Percentiles rank a stretch among this genome's conserved stretches.
phyloP scores from a whole-genome alignment of 2,888 invertebrate species.

The Kuschelorhynchus macadamiae region DNA sequence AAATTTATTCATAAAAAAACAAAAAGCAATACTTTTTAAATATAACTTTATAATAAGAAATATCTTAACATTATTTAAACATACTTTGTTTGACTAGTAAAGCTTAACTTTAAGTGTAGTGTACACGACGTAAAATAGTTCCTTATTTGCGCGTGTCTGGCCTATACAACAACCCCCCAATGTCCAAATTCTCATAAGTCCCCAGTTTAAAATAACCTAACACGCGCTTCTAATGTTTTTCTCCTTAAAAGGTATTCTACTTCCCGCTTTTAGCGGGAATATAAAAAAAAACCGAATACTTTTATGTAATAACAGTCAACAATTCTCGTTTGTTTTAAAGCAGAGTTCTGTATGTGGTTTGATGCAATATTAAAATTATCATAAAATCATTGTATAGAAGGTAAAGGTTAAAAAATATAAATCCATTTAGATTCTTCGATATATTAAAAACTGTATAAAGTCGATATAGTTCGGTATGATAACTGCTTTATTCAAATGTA shows the following conservation, averaged over 20 bases:
- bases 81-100: slow-evolving; percentile 66
- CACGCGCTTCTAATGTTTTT: slow-evolving; percentile 19
- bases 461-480: too few relatives aligned
- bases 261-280: slow-evolving; percentile 11
- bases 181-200: slow-evolving; percentile 14
- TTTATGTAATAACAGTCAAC: slow-evolving; percentile 23
- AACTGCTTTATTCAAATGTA: too few relatives aligned
- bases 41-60: slow-evolving; percentile 66
- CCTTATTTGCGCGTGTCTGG: slow-evolving; percentile 11
- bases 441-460: too few relatives aligned
- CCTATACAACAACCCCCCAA: slow-evolving; percentile 18
- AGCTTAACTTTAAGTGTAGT: slow-evolving; percentile 65
- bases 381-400: too few relatives aligned
- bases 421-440: too few relatives aligned
- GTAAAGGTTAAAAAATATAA: too few relatives aligned
- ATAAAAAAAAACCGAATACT: slow-evolving; percentile 11
- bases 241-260: slow-evolving; percentile 35
- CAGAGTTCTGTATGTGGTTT: neutral
- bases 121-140: slow-evolving; percentile 63
- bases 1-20: slow-evolving; percentile 68
- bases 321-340: slow-evolving; percentile 5
- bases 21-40: slow-evolving; percentile 63
- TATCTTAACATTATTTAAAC: slow-evolving; percentile 65
- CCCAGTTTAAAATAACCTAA: slow-evolving; percentile 3
- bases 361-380: too few relatives aligned